Conservation (phyloP, 2,888 invertebrate species). For the Lasiommata megera region DNA sequence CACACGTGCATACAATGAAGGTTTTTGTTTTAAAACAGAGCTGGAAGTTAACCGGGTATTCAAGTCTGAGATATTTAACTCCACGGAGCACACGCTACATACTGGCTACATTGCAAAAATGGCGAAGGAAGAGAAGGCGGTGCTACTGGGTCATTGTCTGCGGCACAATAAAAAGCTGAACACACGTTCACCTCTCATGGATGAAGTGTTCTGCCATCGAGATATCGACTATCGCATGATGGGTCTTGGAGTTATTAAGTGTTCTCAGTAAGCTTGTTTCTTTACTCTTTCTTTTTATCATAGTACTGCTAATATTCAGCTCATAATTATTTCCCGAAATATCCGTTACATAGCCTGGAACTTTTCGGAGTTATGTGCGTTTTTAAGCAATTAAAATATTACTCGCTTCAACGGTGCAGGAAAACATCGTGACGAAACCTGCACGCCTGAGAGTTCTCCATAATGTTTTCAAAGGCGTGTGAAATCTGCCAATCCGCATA, state of each 20-base stretch:
- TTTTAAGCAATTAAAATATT: too few species aligned
- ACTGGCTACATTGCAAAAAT: constrained; percentile 62
- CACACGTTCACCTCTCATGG: constrained; percentile 80
- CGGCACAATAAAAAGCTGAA: constrained; percentile 79
- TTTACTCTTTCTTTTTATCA: too few species aligned
- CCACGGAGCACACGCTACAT: constrained; percentile 69
- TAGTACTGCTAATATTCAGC: too few species aligned
- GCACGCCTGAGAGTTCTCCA: too few species aligned
- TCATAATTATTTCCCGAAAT: too few species aligned
- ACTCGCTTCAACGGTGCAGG: too few species aligned
- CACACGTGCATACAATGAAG: not conserved
- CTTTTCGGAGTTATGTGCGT: too few species aligned
- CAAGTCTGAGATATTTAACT: constrained; percentile 82
- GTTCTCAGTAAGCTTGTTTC: constrained; percentile 46
- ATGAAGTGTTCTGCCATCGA: constrained; percentile 79
- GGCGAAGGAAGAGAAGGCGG: constrained; percentile 71
- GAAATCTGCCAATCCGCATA: too few species aligned
- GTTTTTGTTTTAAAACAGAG: constrained; percentile 57
- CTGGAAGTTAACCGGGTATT: constrained; percentile 83
- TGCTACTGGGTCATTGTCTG: constrained; percentile 77
- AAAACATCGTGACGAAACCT: too few species aligned
- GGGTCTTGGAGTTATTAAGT: constrained; percentile 74
- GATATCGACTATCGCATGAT: constrained; percentile 82
- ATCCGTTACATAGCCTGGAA: too few species aligned
- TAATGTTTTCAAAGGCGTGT: too few species aligned